Base-by-base conservation (phyloP, 2,797 vertebrate genomes). In the Liparis tanakae region DNA sequence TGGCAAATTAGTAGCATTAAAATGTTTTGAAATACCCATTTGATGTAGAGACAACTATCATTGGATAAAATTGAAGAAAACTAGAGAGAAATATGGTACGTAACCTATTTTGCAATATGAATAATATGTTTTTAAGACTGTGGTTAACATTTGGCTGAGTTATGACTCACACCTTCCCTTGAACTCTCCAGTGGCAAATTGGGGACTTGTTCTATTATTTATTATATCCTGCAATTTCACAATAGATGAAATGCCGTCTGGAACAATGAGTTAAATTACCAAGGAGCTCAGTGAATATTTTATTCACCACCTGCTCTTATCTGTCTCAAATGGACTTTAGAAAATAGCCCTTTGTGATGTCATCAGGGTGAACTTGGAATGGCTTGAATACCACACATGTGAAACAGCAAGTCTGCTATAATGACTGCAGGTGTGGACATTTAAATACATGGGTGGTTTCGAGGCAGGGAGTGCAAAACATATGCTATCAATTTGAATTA, bases 241-340 rank as follows among this genome's bases (percentile, higher is more conserved):
- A 6, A 53, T 7, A 37, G 54, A 65, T 58, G 15, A 76, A 60
- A 54, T 48, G 33, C 33, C 2, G 4, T 5, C 48, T 14, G 2
- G 48, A 59, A 41, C 12, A 7, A 59, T 22, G 18, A n/a, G 39
- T 36, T 67, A 14, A 78, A 60, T 71, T 48, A 61, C 13, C 13
- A 15, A 59, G 30, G 10, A 55, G 22, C 22, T n/a, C 34, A 2
- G 22, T 56, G 60, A 30, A 64, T 46, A 63, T 46, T 46, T 63
- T 56, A 55, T 36, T 55, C 51, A 18, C 56, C 56, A 39, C 6
- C 18, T 20, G 36, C n/a, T 59, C n/a, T n/a, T 37, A 10, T 58
- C 4, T 3, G 12, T 20, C 51, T 36, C 18, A 58, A 37, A 18
- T 30, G 9, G 17, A 9, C 33, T 30, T 53, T 48, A 25, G 48